Evolutionary conservation across 2,888 invertebrate species (phyloP), one percentile per base, ranked within the genome.

Genomic region (Drosophila subsilvestris): DNA sequence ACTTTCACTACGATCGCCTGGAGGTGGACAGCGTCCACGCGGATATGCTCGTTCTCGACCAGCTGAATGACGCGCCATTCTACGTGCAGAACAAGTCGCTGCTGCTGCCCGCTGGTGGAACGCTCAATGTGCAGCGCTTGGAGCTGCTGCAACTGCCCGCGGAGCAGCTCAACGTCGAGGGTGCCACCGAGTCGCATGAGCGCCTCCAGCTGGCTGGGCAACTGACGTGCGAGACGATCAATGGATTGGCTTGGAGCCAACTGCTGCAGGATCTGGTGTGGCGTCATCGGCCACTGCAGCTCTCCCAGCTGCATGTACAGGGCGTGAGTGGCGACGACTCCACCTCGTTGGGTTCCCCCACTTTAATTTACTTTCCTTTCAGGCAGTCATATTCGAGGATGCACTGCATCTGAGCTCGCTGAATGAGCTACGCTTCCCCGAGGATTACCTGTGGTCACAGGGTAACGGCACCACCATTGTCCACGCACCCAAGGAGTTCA

Each of bases 371-470:
- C 3, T 14, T 7, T 20, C 14, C 1, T n/a, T 18, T 27, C 67
- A 94, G 93, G 85, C 92, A 74, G 79, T 94, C 14, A 79, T 88
- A 49, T 87, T 93, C 6, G 89, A 91, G 61, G 80, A 90, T 42
- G 63, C 85, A 20, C 75, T 93, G 17, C 67, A 84, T 1, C 81
- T 93, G 20, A 78, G 90, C 18, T 80, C 77, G 42, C 86, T 95
- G 9, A 94, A 94, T 78, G 83, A 84, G 25, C 76, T 94, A 0
- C 79, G 82, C 54, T 95, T 93, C 85, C 94, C 94, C 0, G 89
- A 91, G 10, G 93, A 93, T 37, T 95, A 92, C 72, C 81, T 94
- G 5, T 87, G 92, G 68, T 86, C 87, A 2, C 90, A 91, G 74
- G 89, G 89, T 12, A 80, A 81, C 8, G 51, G 77, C 12, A 76